Evolutionary conservation across 2,888 invertebrate species (phyloP).

Genomic region (Cryptocephalus primarius): DNA sequence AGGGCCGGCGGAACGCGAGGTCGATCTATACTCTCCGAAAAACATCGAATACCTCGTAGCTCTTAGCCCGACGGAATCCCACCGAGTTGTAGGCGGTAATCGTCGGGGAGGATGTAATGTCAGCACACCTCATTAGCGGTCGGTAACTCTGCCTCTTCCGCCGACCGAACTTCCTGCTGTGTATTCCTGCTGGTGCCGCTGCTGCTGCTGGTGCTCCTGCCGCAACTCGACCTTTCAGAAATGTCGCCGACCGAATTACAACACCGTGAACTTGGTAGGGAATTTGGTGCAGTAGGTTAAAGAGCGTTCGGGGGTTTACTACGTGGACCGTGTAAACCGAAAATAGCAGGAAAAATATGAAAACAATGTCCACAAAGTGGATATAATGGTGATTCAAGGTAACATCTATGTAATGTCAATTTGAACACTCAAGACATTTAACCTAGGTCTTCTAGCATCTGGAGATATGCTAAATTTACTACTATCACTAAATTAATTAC

Average conservation of each 20-base stretch:
- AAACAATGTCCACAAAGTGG: neutral
- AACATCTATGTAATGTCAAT: no score
- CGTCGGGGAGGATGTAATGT: conserved; percentile 29
- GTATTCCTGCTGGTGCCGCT: conserved; percentile 10
- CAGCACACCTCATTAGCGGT: conserved; percentile 32
- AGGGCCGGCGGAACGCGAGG: no score
- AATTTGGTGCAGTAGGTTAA: conserved; percentile 1
- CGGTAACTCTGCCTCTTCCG: conserved; percentile 20
- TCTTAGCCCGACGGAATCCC: no score
- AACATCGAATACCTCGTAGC: no score
- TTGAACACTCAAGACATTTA: no score
- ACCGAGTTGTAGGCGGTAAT: conserved; percentile 13
- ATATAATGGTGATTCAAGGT: no score
- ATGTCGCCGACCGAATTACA: conserved; percentile 18
- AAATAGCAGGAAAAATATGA: neutral
- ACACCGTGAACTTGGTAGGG: conserved; percentile 6
- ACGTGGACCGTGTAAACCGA: neutral
- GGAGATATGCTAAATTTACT: no score
- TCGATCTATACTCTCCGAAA: no score
- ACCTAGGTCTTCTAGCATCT: no score
- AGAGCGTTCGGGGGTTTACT: neutral
- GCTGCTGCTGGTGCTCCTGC: no score
- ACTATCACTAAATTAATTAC: no score
- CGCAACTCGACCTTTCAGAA: conserved; percentile 22
- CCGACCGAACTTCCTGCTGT: conserved; percentile 12